Conservation (phyloP, 1,140 invertebrate genomes). For the Lamellibrachia luymesi region DNA sequence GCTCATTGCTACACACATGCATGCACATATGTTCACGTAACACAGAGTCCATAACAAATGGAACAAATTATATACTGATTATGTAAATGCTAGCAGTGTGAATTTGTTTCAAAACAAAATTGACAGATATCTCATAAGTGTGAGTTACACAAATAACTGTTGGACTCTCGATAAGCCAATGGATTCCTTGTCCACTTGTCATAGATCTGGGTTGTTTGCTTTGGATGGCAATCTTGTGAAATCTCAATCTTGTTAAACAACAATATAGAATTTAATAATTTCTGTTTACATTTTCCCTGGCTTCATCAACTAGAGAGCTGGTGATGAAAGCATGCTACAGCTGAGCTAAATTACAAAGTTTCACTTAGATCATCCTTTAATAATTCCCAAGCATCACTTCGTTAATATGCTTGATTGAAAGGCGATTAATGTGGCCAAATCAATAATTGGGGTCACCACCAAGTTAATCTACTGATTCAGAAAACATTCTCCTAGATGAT, state of each 20-base stretch:
- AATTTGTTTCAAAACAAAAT: too few relatives aligned
- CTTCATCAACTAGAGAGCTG: neutral
- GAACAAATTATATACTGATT: too few relatives aligned
- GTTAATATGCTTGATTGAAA: neutral
- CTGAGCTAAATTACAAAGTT: neutral
- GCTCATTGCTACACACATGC: neutral
- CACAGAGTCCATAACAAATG: too few relatives aligned
- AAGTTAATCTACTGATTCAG: neutral
- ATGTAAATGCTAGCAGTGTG: too few relatives aligned
- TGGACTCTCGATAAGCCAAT: too few relatives aligned
- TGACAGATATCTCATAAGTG: too few relatives aligned
- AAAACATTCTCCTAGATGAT: neutral
- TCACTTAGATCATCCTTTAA: neutral
- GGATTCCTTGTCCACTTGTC: too few relatives aligned
- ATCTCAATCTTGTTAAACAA: neutral
- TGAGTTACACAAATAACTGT: too few relatives aligned
- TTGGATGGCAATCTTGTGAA: too few relatives aligned
- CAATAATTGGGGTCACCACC: neutral
- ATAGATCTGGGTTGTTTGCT: neutral
- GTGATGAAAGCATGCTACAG: neutral
- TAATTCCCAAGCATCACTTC: neutral
- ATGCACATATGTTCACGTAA: neutral
- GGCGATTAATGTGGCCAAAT: neutral
- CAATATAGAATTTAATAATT: neutral
- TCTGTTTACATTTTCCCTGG: neutral